Percentiles rank a stretch among this genome's conserved stretches.
Evolutionary conservation across 2,797 vertebrate genomes (phyloP).

Genomic region (Phyllotis vaccarum): DNA sequence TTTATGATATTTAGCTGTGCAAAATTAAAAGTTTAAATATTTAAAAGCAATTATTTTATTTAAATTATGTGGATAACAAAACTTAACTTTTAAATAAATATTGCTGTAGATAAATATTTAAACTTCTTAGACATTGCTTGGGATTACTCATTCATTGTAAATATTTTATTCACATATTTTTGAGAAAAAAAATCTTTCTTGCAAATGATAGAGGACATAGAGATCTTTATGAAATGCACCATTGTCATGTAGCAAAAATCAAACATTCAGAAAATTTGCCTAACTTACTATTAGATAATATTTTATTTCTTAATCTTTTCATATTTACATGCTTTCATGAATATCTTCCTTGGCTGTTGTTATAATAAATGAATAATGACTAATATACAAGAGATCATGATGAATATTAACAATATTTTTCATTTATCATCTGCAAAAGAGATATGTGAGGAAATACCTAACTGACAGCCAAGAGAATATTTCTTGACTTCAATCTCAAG

Average conservation of each 20-base stretch:
- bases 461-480: slow-evolving; percentile 80
- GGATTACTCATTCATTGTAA: background rate
- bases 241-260: background rate
- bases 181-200: background rate
- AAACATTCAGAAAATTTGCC: background rate
- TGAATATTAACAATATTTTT: slow-evolving; percentile 46
- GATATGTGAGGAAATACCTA: slow-evolving; percentile 45
- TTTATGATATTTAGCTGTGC: background rate
- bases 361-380: background rate
- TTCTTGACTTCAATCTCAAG: slow-evolving; percentile 63
- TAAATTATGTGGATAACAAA: background rate
- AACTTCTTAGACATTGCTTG: background rate
- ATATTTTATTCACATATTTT: background rate
- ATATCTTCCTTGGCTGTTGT: background rate
- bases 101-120: background rate
- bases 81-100: background rate
- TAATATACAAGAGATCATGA: background rate
- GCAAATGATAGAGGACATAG: background rate
- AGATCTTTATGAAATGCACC: slow-evolving; percentile 6
- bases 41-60: background rate
- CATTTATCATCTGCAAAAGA: slow-evolving; percentile 42
- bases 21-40: slow-evolving; percentile 25
- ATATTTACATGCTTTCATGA: background rate
- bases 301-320: background rate
- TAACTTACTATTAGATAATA: background rate